Evolutionary conservation across 2,113 vertebrate genomes (phyloP).

Genomic region (Shinisaurus crocodilurus): DNA sequence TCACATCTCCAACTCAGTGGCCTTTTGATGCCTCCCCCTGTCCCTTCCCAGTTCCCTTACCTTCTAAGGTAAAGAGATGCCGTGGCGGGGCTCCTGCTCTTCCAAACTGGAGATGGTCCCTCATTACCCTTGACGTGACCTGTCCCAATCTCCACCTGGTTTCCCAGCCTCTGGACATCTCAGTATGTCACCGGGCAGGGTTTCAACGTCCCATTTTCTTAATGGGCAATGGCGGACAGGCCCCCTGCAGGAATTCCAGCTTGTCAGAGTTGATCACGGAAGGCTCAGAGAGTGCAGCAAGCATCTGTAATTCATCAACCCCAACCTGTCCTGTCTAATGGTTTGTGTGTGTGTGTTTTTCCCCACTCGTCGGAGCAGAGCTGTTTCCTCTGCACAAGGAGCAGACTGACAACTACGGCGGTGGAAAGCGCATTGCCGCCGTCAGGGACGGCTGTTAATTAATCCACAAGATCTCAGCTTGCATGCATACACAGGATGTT

Average conservation of each 20-base stretch:
- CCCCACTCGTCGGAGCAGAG: not conserved
- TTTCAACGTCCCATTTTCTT: slow-evolving; percentile 8
- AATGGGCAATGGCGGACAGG: not conserved
- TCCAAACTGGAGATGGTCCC: not conserved
- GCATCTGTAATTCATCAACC: slow-evolving; percentile 30
- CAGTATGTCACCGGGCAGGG: not conserved
- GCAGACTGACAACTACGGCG: not conserved
- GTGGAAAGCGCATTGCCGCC: not conserved
- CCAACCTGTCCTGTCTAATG: not conserved
- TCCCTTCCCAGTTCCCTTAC: not conserved
- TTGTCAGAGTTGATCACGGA: slow-evolving; percentile 26
- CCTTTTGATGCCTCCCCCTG: too few relatives aligned
- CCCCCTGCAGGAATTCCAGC: not conserved
- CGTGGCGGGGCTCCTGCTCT: not conserved
- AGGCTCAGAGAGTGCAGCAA: not conserved
- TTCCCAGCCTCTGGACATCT: not conserved
- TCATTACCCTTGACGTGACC: not conserved
- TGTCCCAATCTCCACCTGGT: too few relatives aligned
- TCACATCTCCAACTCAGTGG: too few relatives aligned
- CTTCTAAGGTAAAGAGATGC: not conserved
- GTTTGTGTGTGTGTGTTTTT: not conserved
- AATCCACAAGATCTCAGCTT: not conserved
- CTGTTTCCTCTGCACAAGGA: not conserved
- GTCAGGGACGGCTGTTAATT: not conserved
- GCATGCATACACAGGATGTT: not conserved